phyloP scores from a whole-genome alignment of 2,888 invertebrate species.

The Poecilobothrus nobilitatus region DNA sequence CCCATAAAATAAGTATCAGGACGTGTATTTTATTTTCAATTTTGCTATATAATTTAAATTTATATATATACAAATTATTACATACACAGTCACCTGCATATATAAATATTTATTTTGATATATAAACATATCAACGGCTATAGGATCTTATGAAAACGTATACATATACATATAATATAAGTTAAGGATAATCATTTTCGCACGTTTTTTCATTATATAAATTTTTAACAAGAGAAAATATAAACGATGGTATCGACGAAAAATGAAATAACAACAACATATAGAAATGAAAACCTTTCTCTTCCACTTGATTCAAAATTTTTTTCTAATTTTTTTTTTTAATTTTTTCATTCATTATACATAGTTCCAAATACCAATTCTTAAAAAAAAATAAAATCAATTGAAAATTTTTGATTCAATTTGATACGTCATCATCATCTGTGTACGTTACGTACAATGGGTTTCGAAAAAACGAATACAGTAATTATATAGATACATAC shows the following conservation, averaged over 20 bases:
- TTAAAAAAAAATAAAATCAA: not conserved
- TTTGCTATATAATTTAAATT: not conserved
- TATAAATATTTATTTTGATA: too few species aligned
- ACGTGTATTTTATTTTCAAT: too few species aligned
- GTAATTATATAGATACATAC: too few species aligned
- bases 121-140: too few species aligned
- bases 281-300: not conserved
- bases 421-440: not conserved
- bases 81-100: too few species aligned
- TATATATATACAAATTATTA: not conserved
- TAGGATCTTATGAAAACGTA: too few species aligned
- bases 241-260: not conserved
- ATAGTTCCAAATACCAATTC: not conserved
- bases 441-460: not conserved
- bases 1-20: too few species aligned
- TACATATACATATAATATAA: too few species aligned
- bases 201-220: not conserved
- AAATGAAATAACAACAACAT: not conserved
- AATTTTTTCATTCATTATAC: not conserved
- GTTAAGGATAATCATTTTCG: not conserved
- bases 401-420: constrained; percentile 1
- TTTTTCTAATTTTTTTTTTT: not conserved
- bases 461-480: too few species aligned
- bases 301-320: not conserved
- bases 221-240: not conserved